Evolutionary conservation across 2,797 vertebrate genomes (phyloP).

Genomic region (Tinamus major): DNA sequence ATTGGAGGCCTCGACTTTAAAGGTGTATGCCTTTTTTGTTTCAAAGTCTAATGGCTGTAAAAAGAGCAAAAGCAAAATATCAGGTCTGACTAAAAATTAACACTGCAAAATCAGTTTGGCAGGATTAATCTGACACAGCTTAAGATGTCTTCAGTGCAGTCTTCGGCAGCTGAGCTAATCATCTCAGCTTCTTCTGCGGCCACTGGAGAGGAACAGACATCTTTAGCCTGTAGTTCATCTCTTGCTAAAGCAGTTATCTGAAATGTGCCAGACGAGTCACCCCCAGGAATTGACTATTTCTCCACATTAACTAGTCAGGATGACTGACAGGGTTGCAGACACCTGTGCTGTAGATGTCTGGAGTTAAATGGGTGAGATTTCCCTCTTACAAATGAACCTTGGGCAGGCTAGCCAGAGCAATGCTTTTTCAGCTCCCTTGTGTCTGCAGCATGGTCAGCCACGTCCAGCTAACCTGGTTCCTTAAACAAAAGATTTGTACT

Average conservation of each 20-base stretch:
- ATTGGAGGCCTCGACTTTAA: conserved; percentile 96
- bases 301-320: background rate
- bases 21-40: conserved; percentile 95
- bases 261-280: conserved; percentile 10
- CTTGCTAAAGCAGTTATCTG: conserved; percentile 2
- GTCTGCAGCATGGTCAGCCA: background rate
- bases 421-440: background rate
- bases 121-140: background rate
- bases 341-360: conserved; percentile 5
- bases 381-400: conserved; percentile 13
- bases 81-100: background rate
- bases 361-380: conserved; percentile 13
- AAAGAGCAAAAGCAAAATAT: conserved; percentile 32
- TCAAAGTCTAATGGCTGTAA: conserved; percentile 93
- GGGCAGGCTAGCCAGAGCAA: background rate
- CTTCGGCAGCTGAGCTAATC: background rate
- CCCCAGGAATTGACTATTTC: background rate
- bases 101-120: background rate
- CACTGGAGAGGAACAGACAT: background rate
- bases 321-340: conserved; percentile 31
- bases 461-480: background rate
- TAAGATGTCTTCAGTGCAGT: background rate
- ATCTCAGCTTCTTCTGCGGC: background rate
- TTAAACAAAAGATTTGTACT: background rate
- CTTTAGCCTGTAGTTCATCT: background rate